Evolutionary conservation across 1,140 invertebrate genomes (phyloP).

Genomic region (Acromyrmex echinatior): DNA sequence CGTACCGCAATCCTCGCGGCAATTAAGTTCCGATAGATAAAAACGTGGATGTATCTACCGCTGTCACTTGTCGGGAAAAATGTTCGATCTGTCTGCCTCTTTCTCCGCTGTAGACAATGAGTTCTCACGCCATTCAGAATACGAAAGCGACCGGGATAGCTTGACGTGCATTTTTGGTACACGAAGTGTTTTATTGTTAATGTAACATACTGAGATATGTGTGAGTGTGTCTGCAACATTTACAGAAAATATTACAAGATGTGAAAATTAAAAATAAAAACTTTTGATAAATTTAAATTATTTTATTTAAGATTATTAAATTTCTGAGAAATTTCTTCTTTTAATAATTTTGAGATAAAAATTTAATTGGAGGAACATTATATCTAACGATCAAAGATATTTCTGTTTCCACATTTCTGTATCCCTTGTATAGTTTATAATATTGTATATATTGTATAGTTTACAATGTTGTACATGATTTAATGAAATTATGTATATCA

Average conservation of each 20-base stretch:
- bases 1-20: constrained; percentile 52
- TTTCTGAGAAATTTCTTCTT: background rate
- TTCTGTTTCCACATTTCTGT: background rate
- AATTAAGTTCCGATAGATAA: constrained; percentile 67
- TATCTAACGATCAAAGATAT: background rate
- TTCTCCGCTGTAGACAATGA: background rate
- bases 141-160: constrained; percentile 19
- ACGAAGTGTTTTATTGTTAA: background rate
- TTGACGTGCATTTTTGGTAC: constrained; percentile 5
- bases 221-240: background rate
- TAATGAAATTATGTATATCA: background rate
- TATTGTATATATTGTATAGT: background rate
- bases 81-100: constrained; percentile 19
- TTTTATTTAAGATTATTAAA: background rate
- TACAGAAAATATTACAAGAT: background rate
- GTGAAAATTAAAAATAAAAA: background rate
- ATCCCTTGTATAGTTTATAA: background rate
- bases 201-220: background rate
- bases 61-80: constrained; percentile 26
- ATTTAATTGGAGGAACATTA: background rate
- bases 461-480: too few species aligned
- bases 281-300: background rate
- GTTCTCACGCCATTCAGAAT: constrained; percentile 47
- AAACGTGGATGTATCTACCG: constrained; percentile 24
- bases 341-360: background rate